These are phyloP conservation scores for Drosophila bocki DNA, from an alignment of 1,140 invertebrate genomes.

Conservation along the genomic window DNA sequence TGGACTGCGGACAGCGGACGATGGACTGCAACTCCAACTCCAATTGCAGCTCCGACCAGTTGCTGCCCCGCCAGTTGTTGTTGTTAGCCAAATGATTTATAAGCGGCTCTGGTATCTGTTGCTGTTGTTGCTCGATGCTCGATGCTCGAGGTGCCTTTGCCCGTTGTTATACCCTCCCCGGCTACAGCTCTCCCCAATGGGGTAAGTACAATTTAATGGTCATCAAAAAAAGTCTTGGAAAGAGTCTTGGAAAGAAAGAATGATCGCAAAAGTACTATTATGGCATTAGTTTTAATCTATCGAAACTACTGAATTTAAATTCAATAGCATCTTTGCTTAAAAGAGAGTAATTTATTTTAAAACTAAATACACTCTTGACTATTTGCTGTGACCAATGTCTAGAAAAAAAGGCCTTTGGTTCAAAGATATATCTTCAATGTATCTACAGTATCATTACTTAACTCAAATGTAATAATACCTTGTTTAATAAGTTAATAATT, in stretches of 20 bases:
- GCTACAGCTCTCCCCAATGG: background rate
- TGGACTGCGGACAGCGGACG: constrained; percentile 29
- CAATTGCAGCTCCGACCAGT: constrained; percentile 33
- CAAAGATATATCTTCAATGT: no score
- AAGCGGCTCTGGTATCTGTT: constrained; percentile 52
- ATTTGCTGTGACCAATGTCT: no score
- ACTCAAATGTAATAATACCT: background rate
- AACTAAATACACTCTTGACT: background rate
- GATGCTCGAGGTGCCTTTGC: constrained; percentile 12
- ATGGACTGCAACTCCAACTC: constrained; percentile 38
- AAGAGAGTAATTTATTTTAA: background rate
- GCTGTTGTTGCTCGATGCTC: background rate
- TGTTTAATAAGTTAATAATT: no score
- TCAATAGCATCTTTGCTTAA: background rate
- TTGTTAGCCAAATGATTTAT: constrained; percentile 74
- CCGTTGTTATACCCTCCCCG: constrained; percentile 54
- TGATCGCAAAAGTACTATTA: background rate
- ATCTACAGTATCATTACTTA: background rate
- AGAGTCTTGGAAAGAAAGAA: background rate
- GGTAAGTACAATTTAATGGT: constrained; percentile 21
- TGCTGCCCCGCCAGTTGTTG: constrained; percentile 32
- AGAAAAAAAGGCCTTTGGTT: no score
- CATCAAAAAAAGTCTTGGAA: background rate
- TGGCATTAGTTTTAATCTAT: background rate
- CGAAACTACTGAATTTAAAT: no score